Evolutionary conservation across 2,113 vertebrate species (phyloP), one percentile per base, ranked within the genome.

Genomic region (Bagarius yarrelli): DNA sequence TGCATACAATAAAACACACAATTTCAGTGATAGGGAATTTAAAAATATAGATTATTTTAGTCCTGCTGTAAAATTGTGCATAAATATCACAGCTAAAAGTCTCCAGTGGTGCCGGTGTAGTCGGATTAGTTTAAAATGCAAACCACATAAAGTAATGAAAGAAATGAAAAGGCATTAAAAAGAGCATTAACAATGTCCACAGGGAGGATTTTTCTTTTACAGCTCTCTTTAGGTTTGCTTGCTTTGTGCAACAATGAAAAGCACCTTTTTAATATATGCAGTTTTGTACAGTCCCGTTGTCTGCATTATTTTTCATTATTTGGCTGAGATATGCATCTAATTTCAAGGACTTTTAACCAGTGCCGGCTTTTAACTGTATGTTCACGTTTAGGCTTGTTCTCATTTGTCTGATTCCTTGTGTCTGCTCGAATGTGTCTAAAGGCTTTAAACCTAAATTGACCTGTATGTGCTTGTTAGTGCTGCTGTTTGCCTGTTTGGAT

Each of bases 231-330:
- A 55, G 52, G 14, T 67, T 83, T 83, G 76, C 69, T 76, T 88
- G 83, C 79, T 87, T 78, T 77, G 76, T 85, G 81, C 78, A 66
- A 57, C n/a, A 52, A 70, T 18, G 53, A 85, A 84, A 47, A 80
- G 23, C 63, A 75, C 55, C 79, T 88, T 89, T 89, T 85, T 50
- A 27, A 87, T 81, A 83, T 87, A 88, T 78, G 83, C 85, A 90
- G 78, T 5, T 40, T 75, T 67, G 47, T 52, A 13, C 50, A 16
- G 36, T 72, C 79, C 74, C 75, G 5, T 16, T 30, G 18, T 66
- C 36, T 73, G 12, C 21, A 25, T 53, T 2, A 13, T n/a, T 36
- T 15, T 56, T 18, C 34, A 1, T 23, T 30, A 14, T 9, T 47
- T 81, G 12, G 18, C 18, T 23, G 32, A 4, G 19, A 50, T 72